These are phyloP conservation scores for Myiotriccus ornatus DNA, from an alignment of 2,797 vertebrate genomes.

Conservation along the genomic window DNA sequence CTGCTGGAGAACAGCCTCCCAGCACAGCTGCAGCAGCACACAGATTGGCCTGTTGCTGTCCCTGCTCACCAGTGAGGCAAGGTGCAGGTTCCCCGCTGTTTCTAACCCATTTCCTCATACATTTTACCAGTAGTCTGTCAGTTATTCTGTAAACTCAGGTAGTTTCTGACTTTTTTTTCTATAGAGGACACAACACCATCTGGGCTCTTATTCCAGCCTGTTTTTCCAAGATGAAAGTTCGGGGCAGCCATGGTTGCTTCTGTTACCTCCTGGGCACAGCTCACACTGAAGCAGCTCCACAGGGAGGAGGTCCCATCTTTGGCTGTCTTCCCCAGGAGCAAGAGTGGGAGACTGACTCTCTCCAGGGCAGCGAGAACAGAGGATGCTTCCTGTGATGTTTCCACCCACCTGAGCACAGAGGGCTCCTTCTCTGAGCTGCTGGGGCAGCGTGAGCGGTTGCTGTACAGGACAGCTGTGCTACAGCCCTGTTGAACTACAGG, in stretches of 20 bases:
- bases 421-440: neutral
- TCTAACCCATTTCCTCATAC: neutral
- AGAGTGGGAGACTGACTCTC: neutral
- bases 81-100: rapidly evolving
- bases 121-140: neutral
- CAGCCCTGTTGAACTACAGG: neutral
- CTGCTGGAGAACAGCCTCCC: neutral
- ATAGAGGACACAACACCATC: neutral
- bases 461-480: neutral
- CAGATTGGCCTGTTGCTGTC: neutral
- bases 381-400: neutral
- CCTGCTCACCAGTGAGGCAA: neutral
- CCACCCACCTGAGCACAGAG: neutral
- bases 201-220: neutral
- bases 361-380: neutral
- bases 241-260: neutral
- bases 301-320: neutral
- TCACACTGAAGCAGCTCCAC: neutral
- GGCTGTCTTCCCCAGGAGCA: neutral
- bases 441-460: neutral
- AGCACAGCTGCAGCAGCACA: neutral
- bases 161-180: neutral
- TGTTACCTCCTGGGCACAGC: neutral
- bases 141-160: neutral
- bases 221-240: neutral